Evolutionary conservation across 2,797 vertebrate genomes (phyloP), one percentile per base, ranked within the genome.

Genomic region (Halcyon chelicuti): DNA sequence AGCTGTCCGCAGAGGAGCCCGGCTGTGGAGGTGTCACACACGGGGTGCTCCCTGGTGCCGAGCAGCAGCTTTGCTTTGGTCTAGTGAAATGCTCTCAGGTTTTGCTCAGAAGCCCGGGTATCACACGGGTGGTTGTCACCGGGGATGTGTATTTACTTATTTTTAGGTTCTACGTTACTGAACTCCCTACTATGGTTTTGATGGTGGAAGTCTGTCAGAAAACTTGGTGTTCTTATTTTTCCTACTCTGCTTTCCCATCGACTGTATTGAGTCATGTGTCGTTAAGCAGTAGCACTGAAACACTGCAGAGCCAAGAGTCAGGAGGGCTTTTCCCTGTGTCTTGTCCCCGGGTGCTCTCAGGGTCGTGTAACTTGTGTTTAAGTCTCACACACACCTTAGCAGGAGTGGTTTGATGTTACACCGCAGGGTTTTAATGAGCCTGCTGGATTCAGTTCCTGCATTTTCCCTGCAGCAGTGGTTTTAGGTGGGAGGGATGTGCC

Each of bases 391-490:
- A 11, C 44, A 39, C 60, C 19, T 35, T 5, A 29, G 73, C 1
- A 0, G 31, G 85, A 20, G 47, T 0, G 16, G 6, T 52, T 20
- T 13, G 33, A 10, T 29, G 31, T 28, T 57, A 0, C 8, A 39
- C 52, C 51, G 2, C 3, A 1, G 52, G 33, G 75, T 31, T 75
- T 18, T 37, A 44, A 47, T 8, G 31, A 75, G 22, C 61, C 80
- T 16, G 44, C n/a, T 12, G 3, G n/a, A 7, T 15, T 19, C 18
- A 2, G 39, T 10, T 19, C 2, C 47, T 42, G 21, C 17, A 0
- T 47, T n/a, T 47, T 9, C 31, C 47, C 26, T 55, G 57, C 70
- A 25, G 0, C 16, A 3, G 14, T 7, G 44, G 49, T 20, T 63
- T 62, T 18, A 29, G 65, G 4, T 12, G 39, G 51, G 26, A 18